Conservation (phyloP, 2,797 vertebrate genomes). For the Poecilia wingei region DNA sequence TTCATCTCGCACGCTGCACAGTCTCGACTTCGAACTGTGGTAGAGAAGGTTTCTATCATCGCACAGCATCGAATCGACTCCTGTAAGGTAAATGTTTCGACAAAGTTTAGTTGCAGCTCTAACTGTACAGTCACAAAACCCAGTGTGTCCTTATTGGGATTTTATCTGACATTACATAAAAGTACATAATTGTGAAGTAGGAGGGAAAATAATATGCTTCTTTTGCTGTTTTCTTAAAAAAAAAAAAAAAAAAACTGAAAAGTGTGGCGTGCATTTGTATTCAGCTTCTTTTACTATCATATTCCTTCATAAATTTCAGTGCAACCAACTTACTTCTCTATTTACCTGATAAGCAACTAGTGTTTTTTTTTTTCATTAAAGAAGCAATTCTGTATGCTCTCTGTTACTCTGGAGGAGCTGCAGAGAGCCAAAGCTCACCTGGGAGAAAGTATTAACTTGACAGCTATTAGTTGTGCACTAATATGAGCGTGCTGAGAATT, state of each 20-base stretch:
- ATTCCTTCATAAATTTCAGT: background rate
- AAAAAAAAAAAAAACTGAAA: background rate
- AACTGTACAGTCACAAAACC: background rate
- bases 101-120: background rate
- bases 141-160: background rate
- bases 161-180: background rate
- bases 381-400: too few species aligned
- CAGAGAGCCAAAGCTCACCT: background rate
- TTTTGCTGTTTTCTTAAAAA: background rate
- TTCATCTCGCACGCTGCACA: slow-evolving; percentile 90
- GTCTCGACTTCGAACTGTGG: slow-evolving; percentile 83
- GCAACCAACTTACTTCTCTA: background rate
- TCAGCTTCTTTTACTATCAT: background rate
- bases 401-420: background rate
- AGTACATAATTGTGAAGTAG: background rate
- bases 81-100: slow-evolving; percentile 76
- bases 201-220: background rate
- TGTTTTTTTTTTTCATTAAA: background rate
- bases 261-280: background rate
- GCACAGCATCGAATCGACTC: slow-evolving; percentile 89
- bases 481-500: background rate
- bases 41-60: slow-evolving; percentile 87
- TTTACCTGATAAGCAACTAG: too few species aligned
- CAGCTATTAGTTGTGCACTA: background rate
- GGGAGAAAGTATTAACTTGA: background rate